phyloP scores from a whole-genome alignment of 2,113 vertebrate genomes.

The Ia io region DNA sequence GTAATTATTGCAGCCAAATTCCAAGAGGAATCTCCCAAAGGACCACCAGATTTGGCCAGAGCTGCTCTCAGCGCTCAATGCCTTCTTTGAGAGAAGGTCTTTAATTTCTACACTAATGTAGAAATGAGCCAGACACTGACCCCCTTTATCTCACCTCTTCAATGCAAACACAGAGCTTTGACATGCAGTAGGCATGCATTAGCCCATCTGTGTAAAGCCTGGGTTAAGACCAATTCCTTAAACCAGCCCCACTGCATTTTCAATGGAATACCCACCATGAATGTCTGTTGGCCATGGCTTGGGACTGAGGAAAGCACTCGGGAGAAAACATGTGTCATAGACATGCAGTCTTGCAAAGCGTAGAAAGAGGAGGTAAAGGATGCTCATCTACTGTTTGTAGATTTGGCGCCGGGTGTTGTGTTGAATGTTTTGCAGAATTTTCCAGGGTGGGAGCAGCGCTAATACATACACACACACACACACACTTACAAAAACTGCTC shows the following conservation, averaged over 20 bases:
- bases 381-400: neutral
- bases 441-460: neutral
- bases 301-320: neutral
- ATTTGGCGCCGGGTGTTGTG: neutral
- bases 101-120: constrained; percentile 35
- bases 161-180: neutral
- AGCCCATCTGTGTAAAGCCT: neutral
- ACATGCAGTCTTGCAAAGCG: neutral
- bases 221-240: constrained; percentile 23
- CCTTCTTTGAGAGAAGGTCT: neutral
- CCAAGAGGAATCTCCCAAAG: constrained; percentile 3
- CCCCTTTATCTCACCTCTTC: neutral
- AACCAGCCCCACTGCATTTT: constrained; percentile 5
- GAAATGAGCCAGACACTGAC: neutral
- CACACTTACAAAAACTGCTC: neutral
- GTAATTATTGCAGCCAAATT: neutral
- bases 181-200: neutral
- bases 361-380: neutral
- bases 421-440: neutral
- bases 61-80: neutral
- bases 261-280: neutral
- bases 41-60: neutral
- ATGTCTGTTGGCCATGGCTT: neutral
- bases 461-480: neutral
- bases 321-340: neutral